These are phyloP conservation scores for Thymallus thymallus DNA, from an alignment of 2,113 vertebrate species.

Conservation along the genomic window DNA sequence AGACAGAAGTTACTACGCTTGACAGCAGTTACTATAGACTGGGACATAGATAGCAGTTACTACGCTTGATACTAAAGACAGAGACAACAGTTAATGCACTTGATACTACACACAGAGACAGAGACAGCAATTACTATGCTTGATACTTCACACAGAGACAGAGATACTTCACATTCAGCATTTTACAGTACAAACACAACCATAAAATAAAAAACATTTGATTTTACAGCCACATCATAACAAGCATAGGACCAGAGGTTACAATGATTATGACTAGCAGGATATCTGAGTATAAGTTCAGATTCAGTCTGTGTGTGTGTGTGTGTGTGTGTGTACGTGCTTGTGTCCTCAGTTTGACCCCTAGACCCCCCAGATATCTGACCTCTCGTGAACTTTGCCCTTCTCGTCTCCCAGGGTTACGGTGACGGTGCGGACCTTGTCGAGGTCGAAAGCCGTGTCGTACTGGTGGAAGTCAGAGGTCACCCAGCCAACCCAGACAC, in stretches of 20 bases:
- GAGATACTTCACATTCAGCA: neutral
- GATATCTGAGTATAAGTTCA: neutral
- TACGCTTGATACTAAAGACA: neutral
- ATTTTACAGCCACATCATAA: neutral
- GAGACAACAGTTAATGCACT: neutral
- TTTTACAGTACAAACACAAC: no score
- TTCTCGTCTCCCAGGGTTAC: conserved; percentile 96
- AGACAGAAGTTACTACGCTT: no score
- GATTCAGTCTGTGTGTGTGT: neutral
- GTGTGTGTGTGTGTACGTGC: no score
- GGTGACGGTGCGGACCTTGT: conserved; percentile 89
- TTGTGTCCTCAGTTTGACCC: neutral
- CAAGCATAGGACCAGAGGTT: neutral
- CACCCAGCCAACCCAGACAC: conserved; percentile 97
- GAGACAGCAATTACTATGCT: neutral
- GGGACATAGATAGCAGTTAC: no score
- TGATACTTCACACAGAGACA: neutral
- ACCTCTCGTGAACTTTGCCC: conserved; percentile 98
- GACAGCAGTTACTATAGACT: no score
- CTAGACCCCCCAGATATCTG: conserved; percentile 49
- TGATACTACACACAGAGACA: neutral
- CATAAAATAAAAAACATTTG: no score
- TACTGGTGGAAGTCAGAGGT: conserved; percentile 96
- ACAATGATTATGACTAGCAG: neutral
- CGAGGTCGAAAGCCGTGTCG: conserved; percentile 86